These are phyloP conservation scores for Passer montanus DNA, from an alignment of 2,113 vertebrate species.

Conservation along the genomic window DNA sequence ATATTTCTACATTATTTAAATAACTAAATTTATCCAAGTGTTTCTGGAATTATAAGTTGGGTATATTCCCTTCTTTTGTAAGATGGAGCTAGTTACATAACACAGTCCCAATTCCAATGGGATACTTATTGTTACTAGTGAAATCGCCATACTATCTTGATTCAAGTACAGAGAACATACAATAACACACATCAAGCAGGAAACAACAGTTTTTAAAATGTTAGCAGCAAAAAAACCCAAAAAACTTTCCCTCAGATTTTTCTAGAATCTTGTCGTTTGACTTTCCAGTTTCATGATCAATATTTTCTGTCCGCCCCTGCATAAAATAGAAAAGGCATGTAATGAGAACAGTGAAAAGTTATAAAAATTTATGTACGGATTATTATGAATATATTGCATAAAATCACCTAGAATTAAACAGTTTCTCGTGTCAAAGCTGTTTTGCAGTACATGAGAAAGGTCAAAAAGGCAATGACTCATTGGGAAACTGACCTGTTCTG, in stretches of 20 bases:
- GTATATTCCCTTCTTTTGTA: not conserved
- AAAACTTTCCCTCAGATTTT: not conserved
- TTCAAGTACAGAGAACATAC: not conserved
- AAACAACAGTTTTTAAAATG: not conserved
- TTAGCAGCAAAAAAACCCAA: not conserved
- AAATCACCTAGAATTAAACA: not conserved
- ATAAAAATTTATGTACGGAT: not conserved
- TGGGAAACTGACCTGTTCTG: not conserved
- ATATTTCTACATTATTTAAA: not conserved
- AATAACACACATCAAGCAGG: not conserved
- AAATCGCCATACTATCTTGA: not conserved
- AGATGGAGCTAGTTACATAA: not conserved
- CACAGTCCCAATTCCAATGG: not conserved
- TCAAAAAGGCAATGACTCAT: not conserved
- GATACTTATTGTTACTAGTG: not conserved
- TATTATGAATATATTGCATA: not conserved
- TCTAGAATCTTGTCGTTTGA: not conserved
- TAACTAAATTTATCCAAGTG: not conserved
- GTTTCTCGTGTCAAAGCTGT: not conserved
- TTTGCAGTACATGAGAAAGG: not conserved
- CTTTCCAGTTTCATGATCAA: not conserved
- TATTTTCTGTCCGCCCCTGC: not conserved
- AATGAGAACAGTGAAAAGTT: not conserved
- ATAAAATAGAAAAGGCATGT: not conserved
- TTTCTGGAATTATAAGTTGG: not conserved